A percentile compares a stretch with the other conserved stretches of the same genome.
Conservation (phyloP, 2,888 invertebrate species). For the Tetanocera ferruginea region DNA sequence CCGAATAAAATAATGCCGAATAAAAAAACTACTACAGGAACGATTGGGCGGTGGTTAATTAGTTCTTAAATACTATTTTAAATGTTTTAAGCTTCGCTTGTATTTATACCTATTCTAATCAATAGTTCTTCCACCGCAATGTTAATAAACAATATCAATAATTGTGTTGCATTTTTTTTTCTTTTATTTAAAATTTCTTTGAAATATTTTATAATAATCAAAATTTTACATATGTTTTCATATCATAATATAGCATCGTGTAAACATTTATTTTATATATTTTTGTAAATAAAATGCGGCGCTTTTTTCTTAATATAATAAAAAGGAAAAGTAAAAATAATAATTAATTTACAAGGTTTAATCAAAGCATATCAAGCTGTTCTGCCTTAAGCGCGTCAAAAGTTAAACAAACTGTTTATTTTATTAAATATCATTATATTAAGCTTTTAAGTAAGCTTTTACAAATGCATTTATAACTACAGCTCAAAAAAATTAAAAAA, state of each 20-base stretch:
- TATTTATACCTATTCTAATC: no score
- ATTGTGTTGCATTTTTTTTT: not conserved
- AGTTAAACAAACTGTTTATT: no score
- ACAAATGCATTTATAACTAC: not conserved
- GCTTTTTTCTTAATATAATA: not conserved
- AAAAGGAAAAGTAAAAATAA: not conserved
- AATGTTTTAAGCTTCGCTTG: no score
- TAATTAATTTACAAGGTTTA: not conserved
- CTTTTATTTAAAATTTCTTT: constrained; percentile 3
- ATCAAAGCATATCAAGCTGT: no score
- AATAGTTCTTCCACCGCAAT: no score
- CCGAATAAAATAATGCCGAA: no score
- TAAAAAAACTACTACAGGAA: no score
- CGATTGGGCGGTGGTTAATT: no score
- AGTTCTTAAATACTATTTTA: no score
- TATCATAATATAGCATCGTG: constrained; percentile 8
- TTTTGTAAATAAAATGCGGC: constrained; percentile 1
- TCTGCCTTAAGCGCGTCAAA: no score
- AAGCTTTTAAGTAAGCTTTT: not conserved
- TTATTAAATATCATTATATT: no score
- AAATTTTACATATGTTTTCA: not conserved
- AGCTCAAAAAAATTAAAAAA: not conserved
- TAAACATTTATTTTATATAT: constrained; percentile 4
- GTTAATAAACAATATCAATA: no score
- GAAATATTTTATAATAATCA: constrained; percentile 9